These are phyloP conservation scores for Stegodyphus dumicola DNA, from an alignment of 1,140 invertebrate species.

Conservation along the genomic window DNA sequence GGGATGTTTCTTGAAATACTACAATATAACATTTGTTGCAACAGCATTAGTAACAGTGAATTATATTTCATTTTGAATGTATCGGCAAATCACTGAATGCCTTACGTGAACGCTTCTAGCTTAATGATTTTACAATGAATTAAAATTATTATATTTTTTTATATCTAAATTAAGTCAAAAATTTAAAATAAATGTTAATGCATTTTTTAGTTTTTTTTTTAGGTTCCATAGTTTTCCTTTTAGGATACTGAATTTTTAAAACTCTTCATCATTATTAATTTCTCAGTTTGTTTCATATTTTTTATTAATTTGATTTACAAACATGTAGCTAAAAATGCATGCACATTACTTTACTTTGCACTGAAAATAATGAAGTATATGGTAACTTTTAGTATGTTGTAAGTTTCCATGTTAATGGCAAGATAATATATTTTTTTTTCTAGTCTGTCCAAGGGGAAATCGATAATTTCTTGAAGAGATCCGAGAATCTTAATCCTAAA, in stretches of 20 bases:
- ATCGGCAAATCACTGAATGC: no score
- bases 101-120: neutral
- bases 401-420: no score
- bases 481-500: conserved; percentile 70
- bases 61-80: no score
- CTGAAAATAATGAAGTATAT: neutral
- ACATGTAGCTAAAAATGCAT: neutral
- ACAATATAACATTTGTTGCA: no score
- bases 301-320: neutral
- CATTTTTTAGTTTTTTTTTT: neutral
- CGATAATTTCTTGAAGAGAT: conserved; percentile 76
- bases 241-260: neutral
- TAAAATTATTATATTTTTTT: neutral
- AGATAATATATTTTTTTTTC: conserved; percentile 16
- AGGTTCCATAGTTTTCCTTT: neutral
- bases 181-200: neutral
- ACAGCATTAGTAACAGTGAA: no score
- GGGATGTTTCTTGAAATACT: no score
- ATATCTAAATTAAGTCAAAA: neutral
- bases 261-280: neutral
- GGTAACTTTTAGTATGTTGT: neutral
- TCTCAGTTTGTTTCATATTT: neutral
- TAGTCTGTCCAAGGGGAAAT: conserved; percentile 77
- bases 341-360: neutral
- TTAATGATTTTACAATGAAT: neutral